These are phyloP conservation scores for Catharus minimus DNA, from an alignment of 2,113 vertebrate genomes.

Conservation along the genomic window DNA sequence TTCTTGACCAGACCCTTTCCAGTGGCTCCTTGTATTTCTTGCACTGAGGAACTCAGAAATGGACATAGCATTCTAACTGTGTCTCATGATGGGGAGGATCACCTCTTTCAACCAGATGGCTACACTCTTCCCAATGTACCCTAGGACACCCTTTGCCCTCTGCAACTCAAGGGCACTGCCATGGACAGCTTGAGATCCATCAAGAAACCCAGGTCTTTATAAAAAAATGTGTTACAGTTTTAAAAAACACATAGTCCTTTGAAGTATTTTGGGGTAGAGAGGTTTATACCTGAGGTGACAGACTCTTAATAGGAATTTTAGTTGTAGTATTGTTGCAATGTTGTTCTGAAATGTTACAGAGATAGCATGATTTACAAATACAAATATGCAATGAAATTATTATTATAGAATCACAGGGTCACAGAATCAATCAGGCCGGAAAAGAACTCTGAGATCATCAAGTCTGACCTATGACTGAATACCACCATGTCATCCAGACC, in stretches of 20 bases:
- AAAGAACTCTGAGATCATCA: neutral
- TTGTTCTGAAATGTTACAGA: neutral
- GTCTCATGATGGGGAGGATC: rapidly evolving
- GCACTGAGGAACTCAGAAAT: too few species aligned
- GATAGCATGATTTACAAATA: neutral
- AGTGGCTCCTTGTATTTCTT: too few species aligned
- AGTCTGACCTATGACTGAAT: neutral
- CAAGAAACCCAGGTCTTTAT: neutral
- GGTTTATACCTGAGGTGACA: neutral
- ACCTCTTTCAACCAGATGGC: neutral
- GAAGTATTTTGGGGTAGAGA: neutral
- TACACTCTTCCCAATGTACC: neutral
- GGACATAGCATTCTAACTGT: neutral
- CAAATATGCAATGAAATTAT: neutral
- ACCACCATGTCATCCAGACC: neutral
- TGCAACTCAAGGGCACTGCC: neutral
- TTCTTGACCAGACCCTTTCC: neutral
- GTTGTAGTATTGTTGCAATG: too few species aligned
- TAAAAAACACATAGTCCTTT: neutral
- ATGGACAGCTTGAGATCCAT: neutral
- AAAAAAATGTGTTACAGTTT: neutral
- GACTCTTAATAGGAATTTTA: neutral
- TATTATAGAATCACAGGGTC: neutral
- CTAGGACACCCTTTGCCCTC: neutral
- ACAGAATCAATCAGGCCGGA: neutral